A percentile compares a stretch with the other conserved stretches of the same genome.
phyloP scores from a whole-genome alignment of 2,113 vertebrate genomes.

The Saiga tatarica region DNA sequence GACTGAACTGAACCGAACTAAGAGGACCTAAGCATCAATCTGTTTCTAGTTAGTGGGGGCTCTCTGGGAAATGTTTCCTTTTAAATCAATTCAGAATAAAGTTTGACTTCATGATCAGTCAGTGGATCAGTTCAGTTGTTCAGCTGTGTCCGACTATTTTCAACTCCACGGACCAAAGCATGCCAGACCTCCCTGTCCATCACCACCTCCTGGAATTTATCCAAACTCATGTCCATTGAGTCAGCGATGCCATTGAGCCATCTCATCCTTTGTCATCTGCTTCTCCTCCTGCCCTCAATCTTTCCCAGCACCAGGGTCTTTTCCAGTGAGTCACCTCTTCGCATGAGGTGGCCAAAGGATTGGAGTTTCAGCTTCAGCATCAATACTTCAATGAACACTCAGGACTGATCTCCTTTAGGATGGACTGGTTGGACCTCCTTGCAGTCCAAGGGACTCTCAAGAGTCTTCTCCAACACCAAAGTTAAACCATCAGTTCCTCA shows the following conservation, averaged over 20 bases:
- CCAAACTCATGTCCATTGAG: neutral
- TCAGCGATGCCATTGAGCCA: neutral
- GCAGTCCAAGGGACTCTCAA: neutral
- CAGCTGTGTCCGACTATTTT: neutral
- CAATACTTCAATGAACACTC: neutral
- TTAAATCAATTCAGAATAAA: neutral
- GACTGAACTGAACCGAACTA: no score
- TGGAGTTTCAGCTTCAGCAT: neutral
- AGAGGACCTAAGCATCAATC: neutral
- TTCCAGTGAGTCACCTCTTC: neutral
- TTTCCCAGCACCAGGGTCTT: neutral
- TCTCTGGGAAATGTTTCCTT: neutral
- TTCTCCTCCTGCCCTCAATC: neutral
- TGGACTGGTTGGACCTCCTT: neutral
- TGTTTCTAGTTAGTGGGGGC: neutral
- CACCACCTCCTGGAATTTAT: neutral
- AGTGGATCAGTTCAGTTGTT: neutral
- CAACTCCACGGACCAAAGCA: rapidly evolving
- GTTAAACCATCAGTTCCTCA: neutral
- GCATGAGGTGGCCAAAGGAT: rapidly evolving
- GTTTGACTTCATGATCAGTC: neutral
- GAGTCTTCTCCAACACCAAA: neutral
- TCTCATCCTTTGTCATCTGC: neutral
- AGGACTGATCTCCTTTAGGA: neutral
- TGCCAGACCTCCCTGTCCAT: neutral